phyloP scores from a whole-genome alignment of 2,888 invertebrate species.

The Blastobasis lacticolella region DNA sequence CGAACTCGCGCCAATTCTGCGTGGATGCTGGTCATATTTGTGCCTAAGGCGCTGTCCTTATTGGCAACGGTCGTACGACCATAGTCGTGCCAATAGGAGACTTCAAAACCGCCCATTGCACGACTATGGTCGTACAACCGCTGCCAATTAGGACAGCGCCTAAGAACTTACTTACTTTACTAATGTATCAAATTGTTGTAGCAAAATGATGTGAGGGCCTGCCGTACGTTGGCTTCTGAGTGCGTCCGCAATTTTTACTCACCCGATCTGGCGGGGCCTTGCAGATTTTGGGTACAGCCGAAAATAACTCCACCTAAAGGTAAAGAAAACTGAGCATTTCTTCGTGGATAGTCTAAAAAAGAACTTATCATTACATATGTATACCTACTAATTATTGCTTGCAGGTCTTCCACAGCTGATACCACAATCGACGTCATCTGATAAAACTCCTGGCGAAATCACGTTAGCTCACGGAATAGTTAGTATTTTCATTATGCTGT shows the following conservation, averaged over 20 bases:
- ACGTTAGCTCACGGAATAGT: slow-evolving; percentile 23
- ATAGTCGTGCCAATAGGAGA: too few relatives aligned
- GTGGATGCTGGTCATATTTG: too few relatives aligned
- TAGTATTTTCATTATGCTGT: background rate
- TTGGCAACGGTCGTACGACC: too few relatives aligned
- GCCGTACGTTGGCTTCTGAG: slow-evolving; percentile 39
- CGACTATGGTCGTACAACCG: too few relatives aligned
- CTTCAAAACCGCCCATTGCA: too few relatives aligned
- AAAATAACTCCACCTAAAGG: slow-evolving; percentile 35
- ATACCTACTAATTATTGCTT: slow-evolving; percentile 9
- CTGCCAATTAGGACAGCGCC: too few relatives aligned
- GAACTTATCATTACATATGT: background rate
- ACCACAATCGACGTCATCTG: slow-evolving; percentile 22
- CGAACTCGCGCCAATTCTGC: too few relatives aligned
- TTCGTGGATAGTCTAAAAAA: too few relatives aligned
- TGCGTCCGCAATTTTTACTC: slow-evolving; percentile 53
- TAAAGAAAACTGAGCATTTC: slow-evolving; percentile 12
- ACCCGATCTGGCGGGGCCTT: slow-evolving; percentile 48
- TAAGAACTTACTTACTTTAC: too few relatives aligned
- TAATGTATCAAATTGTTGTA: slow-evolving; percentile 16
- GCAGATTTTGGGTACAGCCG: slow-evolving; percentile 51
- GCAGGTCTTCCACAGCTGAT: slow-evolving; percentile 34
- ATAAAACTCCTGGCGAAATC: slow-evolving; percentile 33
- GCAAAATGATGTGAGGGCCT: slow-evolving; percentile 40
- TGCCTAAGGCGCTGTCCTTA: too few relatives aligned